Evolutionary conservation across 2,797 vertebrate species (phyloP).

Genomic region (Discoglossus pictus): DNA sequence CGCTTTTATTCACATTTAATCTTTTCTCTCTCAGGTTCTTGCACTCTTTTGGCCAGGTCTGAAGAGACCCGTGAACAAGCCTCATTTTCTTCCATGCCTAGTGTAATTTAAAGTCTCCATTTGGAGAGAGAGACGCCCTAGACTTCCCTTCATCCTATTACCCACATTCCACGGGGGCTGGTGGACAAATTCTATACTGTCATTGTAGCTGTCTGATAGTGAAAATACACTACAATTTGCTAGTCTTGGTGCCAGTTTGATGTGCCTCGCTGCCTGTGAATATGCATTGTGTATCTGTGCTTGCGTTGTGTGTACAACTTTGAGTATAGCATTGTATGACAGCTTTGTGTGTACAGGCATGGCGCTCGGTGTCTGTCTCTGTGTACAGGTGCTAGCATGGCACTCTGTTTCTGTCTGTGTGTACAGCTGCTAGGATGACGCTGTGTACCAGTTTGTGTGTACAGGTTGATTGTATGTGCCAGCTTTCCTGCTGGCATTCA

Average conservation of each 20-base stretch:
- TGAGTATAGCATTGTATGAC: too few relatives aligned
- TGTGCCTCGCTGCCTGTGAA: slow-evolving; percentile 27
- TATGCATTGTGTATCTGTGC: slow-evolving; percentile 14
- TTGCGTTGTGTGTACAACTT: slow-evolving; percentile 14
- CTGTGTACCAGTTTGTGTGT: too few relatives aligned
- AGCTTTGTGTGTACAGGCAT: too few relatives aligned
- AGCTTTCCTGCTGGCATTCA: slow-evolving; percentile 14
- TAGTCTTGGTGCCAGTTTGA: slow-evolving; percentile 34
- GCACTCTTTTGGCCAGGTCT: too few relatives aligned
- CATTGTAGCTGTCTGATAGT: background rate
- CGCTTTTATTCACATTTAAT: too few relatives aligned
- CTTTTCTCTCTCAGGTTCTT: too few relatives aligned
- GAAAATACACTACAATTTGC: slow-evolving; percentile 4
- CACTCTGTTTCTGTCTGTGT: too few relatives aligned
- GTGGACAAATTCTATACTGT: background rate
- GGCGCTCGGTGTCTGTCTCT: too few relatives aligned
- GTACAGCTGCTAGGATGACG: too few relatives aligned
- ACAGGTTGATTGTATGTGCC: too few relatives aligned
- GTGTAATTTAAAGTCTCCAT: background rate
- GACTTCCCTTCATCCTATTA: slow-evolving; percentile 2
- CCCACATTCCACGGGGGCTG: slow-evolving; percentile 29
- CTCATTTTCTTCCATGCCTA: background rate
- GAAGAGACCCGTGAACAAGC: too few relatives aligned
- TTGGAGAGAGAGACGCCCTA: background rate
- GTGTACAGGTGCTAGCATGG: too few relatives aligned